Conservation (phyloP, 2,113 vertebrate genomes). For the Nerophis ophidion region DNA sequence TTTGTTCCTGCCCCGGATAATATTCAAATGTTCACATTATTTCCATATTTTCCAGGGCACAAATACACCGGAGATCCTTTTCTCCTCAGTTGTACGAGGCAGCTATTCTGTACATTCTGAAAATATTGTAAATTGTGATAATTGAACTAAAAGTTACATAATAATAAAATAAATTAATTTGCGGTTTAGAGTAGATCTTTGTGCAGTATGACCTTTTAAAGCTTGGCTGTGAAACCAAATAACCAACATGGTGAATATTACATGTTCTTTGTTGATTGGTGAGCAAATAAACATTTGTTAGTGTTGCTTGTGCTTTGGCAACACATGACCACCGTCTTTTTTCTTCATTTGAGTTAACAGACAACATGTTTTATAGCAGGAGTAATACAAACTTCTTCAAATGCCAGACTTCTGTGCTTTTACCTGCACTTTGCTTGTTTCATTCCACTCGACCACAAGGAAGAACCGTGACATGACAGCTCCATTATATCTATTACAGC, state of each 20-base stretch:
- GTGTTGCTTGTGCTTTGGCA: too few species aligned
- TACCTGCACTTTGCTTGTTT: not conserved
- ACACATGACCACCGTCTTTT: conserved; percentile 14
- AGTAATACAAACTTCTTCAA: not conserved
- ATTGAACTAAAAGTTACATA: too few species aligned
- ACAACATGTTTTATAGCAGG: conserved; percentile 35
- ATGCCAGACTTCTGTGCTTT: not conserved
- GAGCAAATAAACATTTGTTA: too few species aligned
- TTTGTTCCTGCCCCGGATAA: conserved; percentile 25
- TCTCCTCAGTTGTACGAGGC: conserved; percentile 7
- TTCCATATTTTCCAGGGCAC: conserved; percentile 55
- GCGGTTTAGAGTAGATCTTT: too few species aligned
- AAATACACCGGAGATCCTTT: conserved; percentile 5
- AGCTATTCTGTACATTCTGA: too few species aligned
- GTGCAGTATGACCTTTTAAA: too few species aligned
- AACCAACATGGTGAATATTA: too few species aligned
- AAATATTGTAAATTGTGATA: too few species aligned
- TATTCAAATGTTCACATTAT: conserved; percentile 41
- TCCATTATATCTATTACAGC: not conserved
- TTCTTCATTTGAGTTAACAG: conserved; percentile 24
- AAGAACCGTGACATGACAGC: not conserved
- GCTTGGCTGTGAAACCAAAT: too few species aligned
- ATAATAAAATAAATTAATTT: too few species aligned
- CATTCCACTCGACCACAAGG: not conserved
- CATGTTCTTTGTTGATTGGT: too few species aligned